Base-by-base conservation (phyloP, 1,140 invertebrate species). In the Dinothrombium tinctorium region DNA sequence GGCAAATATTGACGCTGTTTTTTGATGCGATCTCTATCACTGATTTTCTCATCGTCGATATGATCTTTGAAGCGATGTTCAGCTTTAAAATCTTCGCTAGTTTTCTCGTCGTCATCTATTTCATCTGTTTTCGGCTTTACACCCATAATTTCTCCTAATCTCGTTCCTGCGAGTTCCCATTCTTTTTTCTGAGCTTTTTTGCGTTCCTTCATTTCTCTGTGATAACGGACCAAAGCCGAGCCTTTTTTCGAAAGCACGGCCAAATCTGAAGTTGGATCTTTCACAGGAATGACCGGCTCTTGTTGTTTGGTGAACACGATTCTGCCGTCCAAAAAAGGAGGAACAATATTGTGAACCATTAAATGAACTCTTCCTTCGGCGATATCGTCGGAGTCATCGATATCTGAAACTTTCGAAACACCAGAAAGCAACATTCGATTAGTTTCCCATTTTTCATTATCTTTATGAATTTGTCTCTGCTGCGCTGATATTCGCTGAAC, bases 241-340 rank as follows among this genome's bases (percentile, higher is more conserved):
- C 53, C 94, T 64, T 98, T 98, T n/a, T 87, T 67, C 0, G 92
- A 74, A 38, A 92, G 76, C 28, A 94, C 62, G 0, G 94, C 94
- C 86, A 99, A 92, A 53, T 99, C 90, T 1, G 79, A 87, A 19
- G 86, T 95, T 0, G 87, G 78, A 66, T 99, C 94, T 65, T 63
- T 69, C 11, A 77, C 76, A 38, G 83, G 83, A 50, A 95, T 72
- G 37, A 95, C 79, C 39, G 87, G 87, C 58, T 98, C 89, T 7
- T 86, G 86, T 58, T 98, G 92, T 57, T 98, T 98, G 0, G 94
- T 99, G 53, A 98, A 99, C 0, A 95, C 89, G 53, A 98, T 95
- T 29, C 92, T 66, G 44, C 92, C 94, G 64, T 99, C 94, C 2
- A 99, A 63, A 61, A 99, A 99, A 6, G 94, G 94, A 2, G 94